Evolutionary conservation across 1,140 invertebrate genomes (phyloP).

Genomic region (Diuraphis noxia): DNA sequence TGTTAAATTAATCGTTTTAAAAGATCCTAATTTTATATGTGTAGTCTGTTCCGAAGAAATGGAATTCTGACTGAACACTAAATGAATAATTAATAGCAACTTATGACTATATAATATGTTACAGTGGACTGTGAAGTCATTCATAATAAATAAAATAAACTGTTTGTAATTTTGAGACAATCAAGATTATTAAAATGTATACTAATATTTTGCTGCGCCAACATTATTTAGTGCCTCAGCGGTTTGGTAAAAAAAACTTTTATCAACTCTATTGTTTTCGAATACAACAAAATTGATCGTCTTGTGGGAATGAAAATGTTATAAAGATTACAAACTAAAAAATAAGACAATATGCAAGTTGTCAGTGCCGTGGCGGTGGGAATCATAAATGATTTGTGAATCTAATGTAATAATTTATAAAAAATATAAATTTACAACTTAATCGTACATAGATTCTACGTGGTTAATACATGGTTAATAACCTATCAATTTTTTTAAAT

Average conservation of each 20-base stretch:
- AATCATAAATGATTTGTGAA: background rate
- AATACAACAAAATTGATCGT: background rate
- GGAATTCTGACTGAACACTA: background rate
- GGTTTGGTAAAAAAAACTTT: background rate
- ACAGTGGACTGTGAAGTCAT: background rate
- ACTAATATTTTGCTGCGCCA: background rate
- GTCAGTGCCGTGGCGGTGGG: background rate
- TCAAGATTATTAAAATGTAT: background rate
- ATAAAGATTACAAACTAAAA: background rate
- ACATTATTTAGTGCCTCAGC: background rate
- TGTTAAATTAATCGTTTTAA: background rate
- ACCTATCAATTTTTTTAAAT: background rate
- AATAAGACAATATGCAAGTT: background rate
- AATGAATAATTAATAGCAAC: background rate
- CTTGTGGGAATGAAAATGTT: background rate
- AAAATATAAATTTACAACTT: background rate
- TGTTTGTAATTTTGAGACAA: background rate
- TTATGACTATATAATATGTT: background rate
- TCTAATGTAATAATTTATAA: background rate
- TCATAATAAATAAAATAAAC: background rate
- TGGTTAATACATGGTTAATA: background rate
- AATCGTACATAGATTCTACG: no score
- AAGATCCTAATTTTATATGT: background rate
- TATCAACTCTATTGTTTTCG: background rate
- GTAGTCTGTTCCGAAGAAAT: background rate